These are phyloP conservation scores for Zootoca vivipara DNA, from an alignment of 2,113 vertebrate genomes.

Conservation along the genomic window DNA sequence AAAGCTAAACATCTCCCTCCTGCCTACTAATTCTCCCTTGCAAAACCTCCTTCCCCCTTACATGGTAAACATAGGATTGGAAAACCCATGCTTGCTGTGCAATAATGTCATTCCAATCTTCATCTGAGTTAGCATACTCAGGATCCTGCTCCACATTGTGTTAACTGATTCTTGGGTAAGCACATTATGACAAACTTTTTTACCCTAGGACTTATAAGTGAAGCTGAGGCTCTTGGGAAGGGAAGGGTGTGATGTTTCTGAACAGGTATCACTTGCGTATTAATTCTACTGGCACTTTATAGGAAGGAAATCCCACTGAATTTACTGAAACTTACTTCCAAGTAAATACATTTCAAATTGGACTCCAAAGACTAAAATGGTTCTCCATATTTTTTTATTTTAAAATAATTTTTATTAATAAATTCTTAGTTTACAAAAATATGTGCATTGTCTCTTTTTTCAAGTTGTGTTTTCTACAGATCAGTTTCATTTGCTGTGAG, in stretches of 20 bases:
- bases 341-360: not conserved
- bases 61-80: not conserved
- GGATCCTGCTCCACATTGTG: no score
- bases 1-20: no score
- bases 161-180: no score
- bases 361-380: not conserved
- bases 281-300: not conserved
- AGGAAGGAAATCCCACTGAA: not conserved
- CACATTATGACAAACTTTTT: not conserved
- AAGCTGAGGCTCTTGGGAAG: no score
- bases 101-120: not conserved
- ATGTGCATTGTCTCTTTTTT: no score
- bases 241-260: not conserved
- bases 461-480: no score
- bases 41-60: not conserved
- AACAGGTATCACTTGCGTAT: not conserved
- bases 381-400: not conserved
- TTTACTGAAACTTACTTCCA: not conserved
- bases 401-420: no score
- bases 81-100: not conserved
- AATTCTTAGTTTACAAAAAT: no score
- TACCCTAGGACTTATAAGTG: not conserved
- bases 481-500: no score
- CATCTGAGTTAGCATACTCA: not conserved
- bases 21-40: not conserved